These are phyloP conservation scores for Cryptoblepharus egeriae DNA, from an alignment of 2,797 vertebrate genomes.

Conservation along the genomic window DNA sequence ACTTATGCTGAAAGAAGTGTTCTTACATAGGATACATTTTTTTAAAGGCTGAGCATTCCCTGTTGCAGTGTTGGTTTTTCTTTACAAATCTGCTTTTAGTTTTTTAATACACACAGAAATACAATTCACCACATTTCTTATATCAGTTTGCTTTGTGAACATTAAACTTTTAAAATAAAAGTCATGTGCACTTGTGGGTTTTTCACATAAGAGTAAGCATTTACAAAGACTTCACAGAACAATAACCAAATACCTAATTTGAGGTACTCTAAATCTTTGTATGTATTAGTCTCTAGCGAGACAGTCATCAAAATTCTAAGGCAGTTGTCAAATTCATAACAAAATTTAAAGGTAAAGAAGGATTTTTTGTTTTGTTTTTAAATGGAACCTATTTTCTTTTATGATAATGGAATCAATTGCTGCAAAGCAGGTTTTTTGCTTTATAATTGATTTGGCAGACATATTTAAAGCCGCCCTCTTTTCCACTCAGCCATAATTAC, in stretches of 20 bases:
- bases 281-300: slow-evolving; percentile 14
- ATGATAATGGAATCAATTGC: slow-evolving; percentile 57
- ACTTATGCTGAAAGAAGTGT: not conserved
- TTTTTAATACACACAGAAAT: slow-evolving; percentile 49
- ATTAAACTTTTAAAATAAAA: slow-evolving; percentile 38
- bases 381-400: slow-evolving; percentile 57
- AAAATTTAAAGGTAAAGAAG: slow-evolving; percentile 50
- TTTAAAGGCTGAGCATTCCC: slow-evolving; percentile 28
- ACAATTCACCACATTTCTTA: slow-evolving; percentile 43
- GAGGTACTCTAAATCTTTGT: slow-evolving; percentile 19
- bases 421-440: slow-evolving; percentile 59
- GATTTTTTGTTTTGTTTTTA: slow-evolving; percentile 41
- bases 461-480: slow-evolving; percentile 69
- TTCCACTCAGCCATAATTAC: slow-evolving; percentile 71
- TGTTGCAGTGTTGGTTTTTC: not conserved
- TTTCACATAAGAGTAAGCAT: slow-evolving; percentile 22
- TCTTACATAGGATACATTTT: slow-evolving; percentile 43
- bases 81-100: slow-evolving; percentile 58
- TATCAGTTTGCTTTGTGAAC: slow-evolving; percentile 42
- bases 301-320: slow-evolving; percentile 46
- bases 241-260: slow-evolving; percentile 18
- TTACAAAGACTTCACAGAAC: slow-evolving; percentile 38
- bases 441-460: slow-evolving; percentile 63
- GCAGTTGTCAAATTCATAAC: slow-evolving; percentile 32
- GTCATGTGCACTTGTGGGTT: slow-evolving; percentile 11